Percentiles rank a stretch among this genome's conserved stretches.
Evolutionary conservation across 2,113 vertebrate genomes (phyloP).

Genomic region (Serinus canaria): DNA sequence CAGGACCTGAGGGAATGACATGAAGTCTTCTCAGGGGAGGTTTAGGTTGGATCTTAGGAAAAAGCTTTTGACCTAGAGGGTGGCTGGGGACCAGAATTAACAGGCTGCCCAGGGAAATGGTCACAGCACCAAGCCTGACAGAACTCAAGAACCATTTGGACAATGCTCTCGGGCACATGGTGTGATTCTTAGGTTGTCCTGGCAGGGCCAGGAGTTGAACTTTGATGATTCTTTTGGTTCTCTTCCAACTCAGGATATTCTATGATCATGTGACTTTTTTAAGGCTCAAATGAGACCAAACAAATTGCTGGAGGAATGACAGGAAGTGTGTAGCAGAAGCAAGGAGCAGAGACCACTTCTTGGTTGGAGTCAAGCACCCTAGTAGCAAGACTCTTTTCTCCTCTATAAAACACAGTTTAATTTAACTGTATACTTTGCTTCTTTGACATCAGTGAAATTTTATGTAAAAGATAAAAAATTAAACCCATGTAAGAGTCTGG

Average conservation of each 20-base stretch:
- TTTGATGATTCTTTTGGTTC: not conserved
- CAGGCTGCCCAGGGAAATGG: not conserved
- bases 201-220: not conserved
- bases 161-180: not conserved
- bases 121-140: not conserved
- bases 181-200: not conserved
- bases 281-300: not conserved
- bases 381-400: not conserved
- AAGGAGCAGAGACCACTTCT: not conserved
- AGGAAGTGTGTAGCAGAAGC: not conserved
- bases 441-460: not conserved
- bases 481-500: not conserved
- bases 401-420: not conserved
- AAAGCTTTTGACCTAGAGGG: not conserved
- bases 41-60: not conserved
- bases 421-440: not conserved
- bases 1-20: not conserved
- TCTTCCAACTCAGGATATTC: not conserved
- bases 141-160: not conserved
- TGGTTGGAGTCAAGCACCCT: not conserved
- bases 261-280: not conserved
- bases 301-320: not conserved
- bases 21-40: not conserved
- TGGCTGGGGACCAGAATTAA: rapidly evolving
- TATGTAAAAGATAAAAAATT: not conserved